Evolutionary conservation across 2,888 invertebrate species (phyloP).

Genomic region (Dicranocentrus wangi): DNA sequence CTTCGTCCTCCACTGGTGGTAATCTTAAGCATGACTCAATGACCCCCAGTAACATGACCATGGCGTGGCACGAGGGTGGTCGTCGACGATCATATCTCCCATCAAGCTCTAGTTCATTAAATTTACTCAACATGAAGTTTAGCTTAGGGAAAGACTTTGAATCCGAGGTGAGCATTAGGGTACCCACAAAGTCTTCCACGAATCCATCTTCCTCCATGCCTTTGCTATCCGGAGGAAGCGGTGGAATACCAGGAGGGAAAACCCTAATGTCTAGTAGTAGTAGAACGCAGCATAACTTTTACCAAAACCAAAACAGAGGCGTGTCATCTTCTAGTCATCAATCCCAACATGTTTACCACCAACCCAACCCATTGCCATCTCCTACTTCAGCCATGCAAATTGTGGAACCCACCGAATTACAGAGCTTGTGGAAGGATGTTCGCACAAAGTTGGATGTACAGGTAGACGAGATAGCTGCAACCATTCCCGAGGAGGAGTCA

Average conservation of each 20-base stretch:
- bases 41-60: slow-evolving; percentile 52
- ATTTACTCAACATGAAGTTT: slow-evolving; percentile 68
- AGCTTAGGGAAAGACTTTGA: slow-evolving; percentile 68
- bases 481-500: slow-evolving; percentile 24
- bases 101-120: slow-evolving; percentile 61
- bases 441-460: slow-evolving; percentile 60
- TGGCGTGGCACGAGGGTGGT: slow-evolving; percentile 56
- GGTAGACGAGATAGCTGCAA: slow-evolving; percentile 47
- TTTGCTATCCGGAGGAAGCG: slow-evolving; percentile 31
- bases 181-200: slow-evolving; percentile 58
- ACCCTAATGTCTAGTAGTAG: slow-evolving; percentile 44
- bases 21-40: slow-evolving; percentile 19
- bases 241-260: slow-evolving; percentile 37
- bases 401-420: slow-evolving; percentile 44
- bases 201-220: slow-evolving; percentile 12
- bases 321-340: slow-evolving; percentile 46
- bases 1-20: slow-evolving; percentile 44
- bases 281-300: slow-evolving; percentile 39
- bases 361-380: slow-evolving; percentile 10
- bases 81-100: slow-evolving; percentile 64
- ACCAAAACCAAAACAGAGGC: slow-evolving; percentile 28
- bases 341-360: background rate
- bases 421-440: slow-evolving; percentile 68
- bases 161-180: slow-evolving; percentile 68
- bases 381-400: slow-evolving; percentile 14